Evolutionary conservation across 2,113 vertebrate species (phyloP).

Genomic region (Recurvirostra avosetta): DNA sequence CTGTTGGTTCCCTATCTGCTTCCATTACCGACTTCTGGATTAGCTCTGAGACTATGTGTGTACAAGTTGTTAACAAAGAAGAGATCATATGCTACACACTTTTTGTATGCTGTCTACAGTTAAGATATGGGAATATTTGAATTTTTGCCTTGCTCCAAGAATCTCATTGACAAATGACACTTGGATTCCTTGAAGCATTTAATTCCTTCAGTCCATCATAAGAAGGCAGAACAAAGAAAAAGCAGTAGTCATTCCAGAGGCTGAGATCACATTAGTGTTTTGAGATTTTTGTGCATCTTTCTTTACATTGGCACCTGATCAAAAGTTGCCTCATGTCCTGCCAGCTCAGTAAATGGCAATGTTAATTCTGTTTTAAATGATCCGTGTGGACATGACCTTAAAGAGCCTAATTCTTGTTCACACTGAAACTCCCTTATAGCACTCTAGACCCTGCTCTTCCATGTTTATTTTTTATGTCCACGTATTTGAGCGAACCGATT

Average conservation of each 20-base stretch:
- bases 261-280: not conserved
- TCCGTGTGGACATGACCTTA: not conserved
- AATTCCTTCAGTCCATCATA: not conserved
- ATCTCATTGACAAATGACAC: not conserved
- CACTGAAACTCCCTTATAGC: not conserved
- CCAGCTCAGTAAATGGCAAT: not conserved
- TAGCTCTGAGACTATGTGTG: not conserved
- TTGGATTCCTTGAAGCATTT: not conserved
- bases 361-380: conserved; percentile 14
- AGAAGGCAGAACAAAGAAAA: not conserved
- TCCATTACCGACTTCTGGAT: not conserved
- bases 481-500: not conserved
- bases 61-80: not conserved
- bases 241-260: not conserved
- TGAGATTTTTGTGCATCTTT: not conserved
- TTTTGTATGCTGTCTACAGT: not conserved
- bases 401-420: not conserved
- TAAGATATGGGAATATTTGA: not conserved
- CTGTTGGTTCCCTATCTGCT: not conserved
- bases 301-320: not conserved
- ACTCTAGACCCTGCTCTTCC: not conserved
- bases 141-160: not conserved
- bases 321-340: conserved; percentile 5
- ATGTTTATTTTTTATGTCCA: not conserved
- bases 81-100: not conserved